Percentiles rank a stretch among this genome's conserved stretches.
Conservation (phyloP, 2,797 vertebrate species). For the Chelmon rostratus region DNA sequence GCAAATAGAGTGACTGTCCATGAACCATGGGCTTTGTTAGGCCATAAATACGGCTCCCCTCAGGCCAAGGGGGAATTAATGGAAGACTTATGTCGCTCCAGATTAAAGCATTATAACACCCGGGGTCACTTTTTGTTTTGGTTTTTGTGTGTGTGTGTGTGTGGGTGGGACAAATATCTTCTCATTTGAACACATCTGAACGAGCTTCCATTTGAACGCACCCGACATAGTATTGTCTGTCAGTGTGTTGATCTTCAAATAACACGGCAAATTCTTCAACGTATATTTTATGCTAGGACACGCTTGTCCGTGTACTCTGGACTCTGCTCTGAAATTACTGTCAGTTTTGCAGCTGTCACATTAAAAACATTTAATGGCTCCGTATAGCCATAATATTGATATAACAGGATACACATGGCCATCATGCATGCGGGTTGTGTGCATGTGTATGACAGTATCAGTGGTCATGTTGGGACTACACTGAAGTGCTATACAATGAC, state of each 20-base stretch:
- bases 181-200: slow-evolving; percentile 29
- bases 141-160: no score
- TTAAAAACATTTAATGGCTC: not conserved
- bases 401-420: no score
- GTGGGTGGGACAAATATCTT: slow-evolving; percentile 8
- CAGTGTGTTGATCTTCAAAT: not conserved
- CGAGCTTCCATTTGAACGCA: not conserved
- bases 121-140: slow-evolving; percentile 1
- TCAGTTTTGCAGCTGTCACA: not conserved
- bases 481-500: no score
- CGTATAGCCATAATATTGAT: not conserved
- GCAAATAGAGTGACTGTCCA: slow-evolving; percentile 5
- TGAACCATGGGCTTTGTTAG: not conserved
- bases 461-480: no score
- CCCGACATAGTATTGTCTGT: not conserved
- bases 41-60: slow-evolving; percentile 42
- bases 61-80: slow-evolving; percentile 2
- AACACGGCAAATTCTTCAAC: not conserved
- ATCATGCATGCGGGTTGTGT: no score
- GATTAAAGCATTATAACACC: slow-evolving; percentile 28
- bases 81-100: slow-evolving; percentile 21
- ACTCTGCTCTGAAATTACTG: not conserved
- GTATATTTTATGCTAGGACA: not conserved
- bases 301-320: not conserved
- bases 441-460: no score